A percentile compares a stretch with the other conserved stretches of the same genome.
Conservation (phyloP, 2,113 vertebrate genomes). For the Willisornis vidua region DNA sequence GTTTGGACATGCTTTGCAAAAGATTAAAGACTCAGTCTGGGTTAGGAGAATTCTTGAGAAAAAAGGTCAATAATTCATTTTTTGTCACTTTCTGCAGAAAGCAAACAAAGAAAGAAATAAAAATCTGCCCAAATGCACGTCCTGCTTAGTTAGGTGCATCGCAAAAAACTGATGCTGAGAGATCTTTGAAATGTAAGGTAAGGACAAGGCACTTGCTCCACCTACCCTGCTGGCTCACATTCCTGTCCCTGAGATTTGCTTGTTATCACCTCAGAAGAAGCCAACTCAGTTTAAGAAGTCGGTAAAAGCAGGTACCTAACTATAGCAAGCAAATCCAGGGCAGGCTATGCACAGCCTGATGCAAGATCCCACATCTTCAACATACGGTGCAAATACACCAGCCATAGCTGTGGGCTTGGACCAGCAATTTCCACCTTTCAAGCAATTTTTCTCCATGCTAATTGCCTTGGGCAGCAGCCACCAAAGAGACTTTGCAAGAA, state of each 20-base stretch:
- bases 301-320: background rate
- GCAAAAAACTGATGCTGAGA: background rate
- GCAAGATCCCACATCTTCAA: background rate
- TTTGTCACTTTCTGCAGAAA: background rate
- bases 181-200: background rate
- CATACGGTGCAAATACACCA: background rate
- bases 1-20: background rate
- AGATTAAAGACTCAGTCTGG: background rate
- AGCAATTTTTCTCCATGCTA: background rate
- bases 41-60: background rate
- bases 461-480: constrained; percentile 38
- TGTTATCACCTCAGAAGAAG: background rate
- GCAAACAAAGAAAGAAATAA: background rate
- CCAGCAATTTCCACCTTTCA: background rate
- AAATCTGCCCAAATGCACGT: rapidly evolving
- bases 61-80: background rate
- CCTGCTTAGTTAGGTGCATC: background rate
- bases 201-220: background rate
- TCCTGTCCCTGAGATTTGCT: background rate
- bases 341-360: background rate
- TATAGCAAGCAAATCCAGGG: background rate
- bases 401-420: background rate
- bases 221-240: background rate
- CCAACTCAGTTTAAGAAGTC: background rate
- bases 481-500: background rate